A percentile compares a stretch with the other conserved stretches of the same genome.
Evolutionary conservation across 37 sponge, comb jelly and placozoan genomes (phyloP).

Genomic region (Mnemiopsis leidyi): DNA sequence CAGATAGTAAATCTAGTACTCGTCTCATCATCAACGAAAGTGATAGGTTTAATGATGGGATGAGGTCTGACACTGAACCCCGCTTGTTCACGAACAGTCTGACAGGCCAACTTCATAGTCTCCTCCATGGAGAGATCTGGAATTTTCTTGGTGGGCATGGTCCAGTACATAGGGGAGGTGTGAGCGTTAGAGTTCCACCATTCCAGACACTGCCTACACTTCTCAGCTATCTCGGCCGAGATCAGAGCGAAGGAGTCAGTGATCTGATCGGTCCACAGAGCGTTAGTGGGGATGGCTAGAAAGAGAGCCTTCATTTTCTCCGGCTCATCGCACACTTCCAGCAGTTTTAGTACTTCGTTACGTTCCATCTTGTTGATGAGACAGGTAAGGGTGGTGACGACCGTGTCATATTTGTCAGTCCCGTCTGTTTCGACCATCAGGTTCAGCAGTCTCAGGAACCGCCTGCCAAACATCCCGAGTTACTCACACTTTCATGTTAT

Average conservation of each 20-base stretch:
- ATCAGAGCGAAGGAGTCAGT: constrained; percentile 33
- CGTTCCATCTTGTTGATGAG: constrained; percentile 64
- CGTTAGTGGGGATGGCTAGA: constrained; percentile 12
- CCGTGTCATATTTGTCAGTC: constrained; percentile 27
- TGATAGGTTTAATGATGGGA: constrained; percentile 58
- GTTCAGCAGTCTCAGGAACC: constrained; percentile 47
- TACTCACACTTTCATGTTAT: neutral
- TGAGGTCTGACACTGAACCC: constrained; percentile 55
- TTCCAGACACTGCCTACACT: constrained; percentile 59
- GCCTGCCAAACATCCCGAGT: neutral
- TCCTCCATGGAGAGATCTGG: constrained; percentile 27
- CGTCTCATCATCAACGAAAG: constrained; percentile 19
- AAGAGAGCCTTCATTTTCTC: constrained; percentile 3
- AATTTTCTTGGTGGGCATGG: constrained; percentile 3
- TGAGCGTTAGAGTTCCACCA: constrained; percentile 32
- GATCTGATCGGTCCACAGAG: neutral
- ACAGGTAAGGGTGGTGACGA: constrained; percentile 55
- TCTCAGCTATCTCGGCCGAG: constrained; percentile 63
- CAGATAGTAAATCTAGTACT: constrained; percentile 13
- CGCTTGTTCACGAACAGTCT: constrained; percentile 37
- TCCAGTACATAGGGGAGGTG: constrained; percentile 39
- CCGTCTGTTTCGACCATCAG: constrained; percentile 25
- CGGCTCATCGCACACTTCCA: constrained; percentile 41
- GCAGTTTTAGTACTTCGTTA: constrained; percentile 11
- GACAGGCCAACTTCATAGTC: constrained; percentile 7